Evolutionary conservation across 2,888 invertebrate genomes (phyloP), one percentile per base, ranked within the genome.

Genomic region (Aphidoletes aphidimyza): DNA sequence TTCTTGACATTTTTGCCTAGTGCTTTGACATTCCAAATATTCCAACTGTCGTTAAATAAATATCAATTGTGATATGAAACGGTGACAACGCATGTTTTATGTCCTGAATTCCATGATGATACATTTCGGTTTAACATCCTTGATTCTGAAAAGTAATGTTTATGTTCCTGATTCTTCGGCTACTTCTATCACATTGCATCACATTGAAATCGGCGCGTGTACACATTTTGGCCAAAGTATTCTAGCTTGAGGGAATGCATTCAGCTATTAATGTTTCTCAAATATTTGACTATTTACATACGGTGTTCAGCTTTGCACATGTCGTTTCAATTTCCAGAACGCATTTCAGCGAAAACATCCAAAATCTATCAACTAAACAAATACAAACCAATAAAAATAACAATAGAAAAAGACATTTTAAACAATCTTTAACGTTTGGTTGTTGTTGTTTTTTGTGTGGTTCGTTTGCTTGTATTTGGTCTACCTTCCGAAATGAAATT

Each of bases 31-130:
- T 14, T 3, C 26, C 69, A 69, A 30, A 69, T 34, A 81, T 37
- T 37, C 81, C 81, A 81, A 81, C 81, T 81, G 81, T 81, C 81
- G 81, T 37, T 81, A 14, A 81, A 37, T n/a, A 81, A 81, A 81
- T 37, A 81, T 81, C 54, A 37, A 1, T 17, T 34, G 69, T 81
- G n/a, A n/a, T 81, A 81, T 81, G 36, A 14, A 36, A 37, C 37
- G 81, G 37, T 81, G 81, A 81, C 36, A 81, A 19, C 37, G 37
- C 81, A 69, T 69, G 69, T 69, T 69, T 69, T 69, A 30, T 69
- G 30, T 69, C 30, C 11, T 69, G 8, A 6, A 42, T 9, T 9
- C 42, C 8, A 14, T 42, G 42, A 42, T 9, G 14, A 42, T 6
- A 42, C 8, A 42, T 42, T 14, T 14, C 14, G 6, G 11, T 11